phyloP scores from a whole-genome alignment of 2,888 invertebrate species.

The Calameuta pallipes region DNA sequence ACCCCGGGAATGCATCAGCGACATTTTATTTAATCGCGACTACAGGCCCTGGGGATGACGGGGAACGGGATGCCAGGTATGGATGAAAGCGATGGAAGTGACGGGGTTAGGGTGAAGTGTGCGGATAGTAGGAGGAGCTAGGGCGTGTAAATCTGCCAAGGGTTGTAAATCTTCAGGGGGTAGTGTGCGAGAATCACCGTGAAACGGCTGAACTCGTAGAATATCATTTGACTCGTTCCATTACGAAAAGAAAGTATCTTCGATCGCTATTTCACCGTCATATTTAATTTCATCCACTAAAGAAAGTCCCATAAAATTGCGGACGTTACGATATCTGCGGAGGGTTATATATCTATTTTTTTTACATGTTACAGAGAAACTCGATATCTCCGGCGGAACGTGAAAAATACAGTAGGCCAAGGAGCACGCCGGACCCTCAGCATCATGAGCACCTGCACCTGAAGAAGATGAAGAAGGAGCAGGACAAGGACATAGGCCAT shows the following conservation, averaged over 20 bases:
- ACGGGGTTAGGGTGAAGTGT: conserved; percentile 16
- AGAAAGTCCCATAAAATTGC: too few species aligned
- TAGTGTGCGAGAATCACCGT: neutral
- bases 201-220: neutral
- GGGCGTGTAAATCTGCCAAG: neutral
- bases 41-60: neutral
- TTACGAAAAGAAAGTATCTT: neutral
- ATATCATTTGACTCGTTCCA: neutral
- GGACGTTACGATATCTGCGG: neutral
- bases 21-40: conserved; percentile 52
- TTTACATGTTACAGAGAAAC: conserved; percentile 74
- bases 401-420: conserved; percentile 81
- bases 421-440: conserved; percentile 80
- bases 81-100: conserved; percentile 9
- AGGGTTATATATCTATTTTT: neutral
- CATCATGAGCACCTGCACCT: conserved; percentile 76
- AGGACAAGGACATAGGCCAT: conserved; percentile 85
- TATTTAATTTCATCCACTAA: too few species aligned
- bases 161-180: neutral
- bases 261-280: too few species aligned
- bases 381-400: conserved; percentile 82
- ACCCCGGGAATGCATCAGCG: conserved; percentile 23
- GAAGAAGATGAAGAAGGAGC: conserved; percentile 75
- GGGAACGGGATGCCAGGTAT: neutral
- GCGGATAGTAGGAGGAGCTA: conserved; percentile 25